Evolutionary conservation across 1,140 invertebrate genomes (phyloP).

Genomic region (Venturia canescens): DNA sequence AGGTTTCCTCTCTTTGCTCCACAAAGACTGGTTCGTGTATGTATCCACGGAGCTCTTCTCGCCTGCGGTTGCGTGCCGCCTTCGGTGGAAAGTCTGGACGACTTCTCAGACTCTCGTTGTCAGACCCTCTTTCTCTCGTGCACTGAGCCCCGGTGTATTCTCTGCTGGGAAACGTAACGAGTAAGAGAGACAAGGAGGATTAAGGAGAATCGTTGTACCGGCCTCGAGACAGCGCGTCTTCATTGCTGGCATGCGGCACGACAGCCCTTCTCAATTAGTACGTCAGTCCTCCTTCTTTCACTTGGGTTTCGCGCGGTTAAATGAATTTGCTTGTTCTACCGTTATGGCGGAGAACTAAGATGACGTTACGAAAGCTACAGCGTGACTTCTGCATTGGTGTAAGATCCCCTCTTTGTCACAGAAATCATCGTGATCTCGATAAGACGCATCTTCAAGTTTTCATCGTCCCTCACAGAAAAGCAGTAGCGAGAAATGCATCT

Average conservation of each 20-base stretch:
- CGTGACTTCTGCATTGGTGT: neutral
- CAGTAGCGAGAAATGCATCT: too few relatives aligned
- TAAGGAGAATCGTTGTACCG: conserved; percentile 42
- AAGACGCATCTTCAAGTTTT: neutral
- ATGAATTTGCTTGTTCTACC: conserved; percentile 22
- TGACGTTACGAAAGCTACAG: neutral
- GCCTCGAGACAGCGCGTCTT: conserved; percentile 37
- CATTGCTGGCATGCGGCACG: conserved; percentile 33
- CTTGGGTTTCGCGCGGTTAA: conserved; percentile 6
- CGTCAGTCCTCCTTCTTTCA: conserved; percentile 31
- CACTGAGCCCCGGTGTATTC: neutral
- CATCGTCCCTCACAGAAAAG: too few relatives aligned
- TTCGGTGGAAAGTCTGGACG: neutral
- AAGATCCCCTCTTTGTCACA: too few relatives aligned
- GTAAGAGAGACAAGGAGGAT: conserved; percentile 4
- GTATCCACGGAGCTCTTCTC: conserved; percentile 1
- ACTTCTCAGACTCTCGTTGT: conserved; percentile 15
- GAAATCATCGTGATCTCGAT: neutral
- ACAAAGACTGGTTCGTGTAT: neutral
- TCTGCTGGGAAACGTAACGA: neutral
- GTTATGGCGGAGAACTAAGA: neutral
- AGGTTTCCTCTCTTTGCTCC: conserved; percentile 8
- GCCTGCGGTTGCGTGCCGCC: conserved; percentile 12
- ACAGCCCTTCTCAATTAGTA: conserved; percentile 39
- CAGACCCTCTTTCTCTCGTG: neutral